phyloP scores from a whole-genome alignment of 2,797 vertebrate species.

The Enteromius argenteus region DNA sequence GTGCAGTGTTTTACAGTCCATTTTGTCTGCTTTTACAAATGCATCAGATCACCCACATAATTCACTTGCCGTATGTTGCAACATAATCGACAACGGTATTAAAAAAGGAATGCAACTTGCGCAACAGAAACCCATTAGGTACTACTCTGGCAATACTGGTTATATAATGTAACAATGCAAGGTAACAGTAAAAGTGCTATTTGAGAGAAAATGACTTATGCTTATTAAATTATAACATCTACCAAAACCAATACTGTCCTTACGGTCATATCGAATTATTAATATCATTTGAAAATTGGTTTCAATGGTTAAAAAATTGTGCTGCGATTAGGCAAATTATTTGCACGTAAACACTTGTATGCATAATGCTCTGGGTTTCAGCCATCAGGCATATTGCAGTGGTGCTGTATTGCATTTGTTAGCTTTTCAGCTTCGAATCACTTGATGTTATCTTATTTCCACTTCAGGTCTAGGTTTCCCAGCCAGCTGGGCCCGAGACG shows the following conservation, averaged over 20 bases:
- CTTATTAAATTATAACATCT: slow-evolving; percentile 71
- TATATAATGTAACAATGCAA: slow-evolving; percentile 63
- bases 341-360: slow-evolving; percentile 56
- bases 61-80: slow-evolving; percentile 38
- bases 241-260: slow-evolving; percentile 71
- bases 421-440: slow-evolving; percentile 62
- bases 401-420: slow-evolving; percentile 62
- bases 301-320: slow-evolving; percentile 51
- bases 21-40: slow-evolving; percentile 28
- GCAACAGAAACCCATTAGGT: slow-evolving; percentile 44
- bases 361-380: slow-evolving; percentile 60
- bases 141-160: slow-evolving; percentile 32
- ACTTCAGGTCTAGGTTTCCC: slow-evolving; percentile 74
- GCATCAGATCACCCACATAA: neutral
- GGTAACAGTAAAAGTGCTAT: slow-evolving; percentile 72
- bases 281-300: slow-evolving; percentile 34
- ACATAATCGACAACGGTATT: slow-evolving; percentile 16
- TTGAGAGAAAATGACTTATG: slow-evolving; percentile 66
- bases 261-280: slow-evolving; percentile 36
- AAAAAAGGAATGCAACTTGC: slow-evolving; percentile 41
- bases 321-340: slow-evolving; percentile 35
- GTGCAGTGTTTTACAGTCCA: neutral
- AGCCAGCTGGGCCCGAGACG: slow-evolving; percentile 92
- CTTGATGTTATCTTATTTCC: slow-evolving; percentile 57
- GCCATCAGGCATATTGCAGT: slow-evolving; percentile 61